phyloP scores from a whole-genome alignment of 2,888 invertebrate genomes.

The Embidobia sp. region DNA sequence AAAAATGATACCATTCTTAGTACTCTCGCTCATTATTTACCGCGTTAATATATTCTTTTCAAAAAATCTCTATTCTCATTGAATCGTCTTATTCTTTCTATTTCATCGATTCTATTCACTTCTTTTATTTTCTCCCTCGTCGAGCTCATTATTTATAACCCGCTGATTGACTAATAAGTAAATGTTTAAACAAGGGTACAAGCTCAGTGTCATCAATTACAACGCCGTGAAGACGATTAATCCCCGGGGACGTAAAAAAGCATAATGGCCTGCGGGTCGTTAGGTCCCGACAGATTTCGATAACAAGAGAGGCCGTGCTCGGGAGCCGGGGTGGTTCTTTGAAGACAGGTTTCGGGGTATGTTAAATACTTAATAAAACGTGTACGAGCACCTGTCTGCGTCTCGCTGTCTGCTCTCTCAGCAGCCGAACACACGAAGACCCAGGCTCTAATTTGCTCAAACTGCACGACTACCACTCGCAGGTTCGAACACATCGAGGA shows the following conservation, averaged over 20 bases:
- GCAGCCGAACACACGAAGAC: conserved; percentile 44
- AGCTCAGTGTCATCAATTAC: too few species aligned
- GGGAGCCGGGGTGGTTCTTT: conserved; percentile 57
- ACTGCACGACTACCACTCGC: conserved; percentile 62
- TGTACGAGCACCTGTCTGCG: conserved; percentile 60
- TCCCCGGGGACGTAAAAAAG: conserved; percentile 37
- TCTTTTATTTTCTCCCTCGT: not conserved
- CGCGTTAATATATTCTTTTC: too few species aligned
- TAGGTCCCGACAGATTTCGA: conserved; percentile 59
- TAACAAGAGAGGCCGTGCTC: conserved; percentile 54
- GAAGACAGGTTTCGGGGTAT: conserved; percentile 63
- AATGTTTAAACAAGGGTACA: conserved; percentile 31
- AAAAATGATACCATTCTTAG: too few species aligned
- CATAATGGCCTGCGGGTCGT: conserved; percentile 51
- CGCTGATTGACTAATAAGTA: conserved; percentile 20
- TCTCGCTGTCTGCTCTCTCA: conserved; percentile 32
- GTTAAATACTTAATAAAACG: conserved; percentile 65
- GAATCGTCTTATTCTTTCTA: too few species aligned
- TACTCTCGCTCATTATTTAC: too few species aligned
- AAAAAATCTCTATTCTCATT: too few species aligned
- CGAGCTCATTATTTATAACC: too few species aligned
- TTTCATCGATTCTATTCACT: too few species aligned
- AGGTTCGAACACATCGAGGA: conserved; percentile 53
- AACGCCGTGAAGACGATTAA: conserved; percentile 40
- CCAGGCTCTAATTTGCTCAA: conserved; percentile 59